Percentiles rank a stretch among this genome's conserved stretches.
These are phyloP conservation scores for Ammospiza maritima DNA, from an alignment of 2,797 vertebrate genomes.

Conservation along the genomic window DNA sequence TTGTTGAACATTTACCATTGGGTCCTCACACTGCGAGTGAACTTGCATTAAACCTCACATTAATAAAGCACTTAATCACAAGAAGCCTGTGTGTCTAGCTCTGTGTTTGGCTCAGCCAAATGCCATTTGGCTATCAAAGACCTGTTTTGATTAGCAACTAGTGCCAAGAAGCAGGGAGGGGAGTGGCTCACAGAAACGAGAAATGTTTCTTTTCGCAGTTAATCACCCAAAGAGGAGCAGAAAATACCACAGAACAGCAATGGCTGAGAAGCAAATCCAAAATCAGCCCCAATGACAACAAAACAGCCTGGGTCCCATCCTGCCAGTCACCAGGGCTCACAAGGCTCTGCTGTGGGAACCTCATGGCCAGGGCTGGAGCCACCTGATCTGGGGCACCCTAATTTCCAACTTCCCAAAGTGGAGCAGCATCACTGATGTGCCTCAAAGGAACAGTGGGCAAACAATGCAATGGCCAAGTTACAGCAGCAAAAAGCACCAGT, in stretches of 20 bases:
- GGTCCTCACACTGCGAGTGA: not conserved
- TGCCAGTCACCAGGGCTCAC: not conserved
- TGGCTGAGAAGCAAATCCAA: not conserved
- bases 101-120: conserved; percentile 50
- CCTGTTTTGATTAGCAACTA: conserved; percentile 64
- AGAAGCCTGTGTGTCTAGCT: conserved; percentile 34
- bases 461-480: fast-evolving
- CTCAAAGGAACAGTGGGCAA: not conserved
- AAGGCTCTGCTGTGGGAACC: fast-evolving
- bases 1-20: conserved; percentile 10
- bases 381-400: not conserved
- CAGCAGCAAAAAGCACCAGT: not conserved
- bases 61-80: conserved; percentile 59
- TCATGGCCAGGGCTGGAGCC: not conserved
- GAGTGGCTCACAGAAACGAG: conserved; percentile 34
- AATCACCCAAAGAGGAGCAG: conserved; percentile 37
- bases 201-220: not conserved
- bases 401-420: not conserved
- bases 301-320: not conserved
- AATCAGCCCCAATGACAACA: not conserved
- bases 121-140: conserved; percentile 59
- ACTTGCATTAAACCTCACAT: conserved; percentile 46
- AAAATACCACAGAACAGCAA: not conserved
- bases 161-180: conserved; percentile 46
- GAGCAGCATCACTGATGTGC: fast-evolving